Percentiles rank a stretch among this genome's conserved stretches.
These are phyloP conservation scores for Melopsittacus undulatus DNA, from an alignment of 2,797 vertebrate species.

Conservation along the genomic window DNA sequence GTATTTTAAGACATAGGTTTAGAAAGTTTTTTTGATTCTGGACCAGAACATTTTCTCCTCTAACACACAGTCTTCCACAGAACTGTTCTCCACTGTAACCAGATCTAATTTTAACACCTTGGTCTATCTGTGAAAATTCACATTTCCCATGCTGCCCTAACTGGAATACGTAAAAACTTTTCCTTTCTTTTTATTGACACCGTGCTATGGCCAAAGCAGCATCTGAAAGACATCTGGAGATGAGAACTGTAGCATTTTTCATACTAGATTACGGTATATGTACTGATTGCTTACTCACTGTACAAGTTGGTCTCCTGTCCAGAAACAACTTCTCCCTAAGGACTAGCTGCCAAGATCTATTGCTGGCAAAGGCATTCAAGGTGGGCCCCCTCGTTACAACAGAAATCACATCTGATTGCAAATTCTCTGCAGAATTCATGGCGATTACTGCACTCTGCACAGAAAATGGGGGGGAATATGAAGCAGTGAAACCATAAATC, in stretches of 20 bases:
- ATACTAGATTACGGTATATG: not conserved
- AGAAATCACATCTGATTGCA: not conserved
- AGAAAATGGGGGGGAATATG: not conserved
- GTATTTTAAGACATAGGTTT: constrained; percentile 19
- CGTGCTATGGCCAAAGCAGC: not conserved
- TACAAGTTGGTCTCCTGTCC: not conserved
- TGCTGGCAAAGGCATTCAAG: not conserved
- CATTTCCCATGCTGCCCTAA: not conserved
- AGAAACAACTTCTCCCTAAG: not conserved
- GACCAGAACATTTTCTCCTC: constrained; percentile 4
- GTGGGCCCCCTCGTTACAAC: not conserved
- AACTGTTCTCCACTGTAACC: not conserved
- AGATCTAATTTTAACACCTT: not conserved
- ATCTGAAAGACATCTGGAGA: not conserved
- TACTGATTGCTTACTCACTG: not conserved
- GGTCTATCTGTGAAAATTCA: not conserved
- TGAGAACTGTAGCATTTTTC: not conserved
- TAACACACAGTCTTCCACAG: not conserved
- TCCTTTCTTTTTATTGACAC: not conserved
- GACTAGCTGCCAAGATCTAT: not conserved
- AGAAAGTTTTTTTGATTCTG: not conserved
- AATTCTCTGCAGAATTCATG: not conserved
- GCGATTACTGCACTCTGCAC: not conserved
- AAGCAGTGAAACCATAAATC: not conserved
- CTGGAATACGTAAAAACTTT: not conserved